These are phyloP conservation scores for Coronaproctus castanopsis DNA, from an alignment of 2,888 invertebrate species.

Conservation along the genomic window DNA sequence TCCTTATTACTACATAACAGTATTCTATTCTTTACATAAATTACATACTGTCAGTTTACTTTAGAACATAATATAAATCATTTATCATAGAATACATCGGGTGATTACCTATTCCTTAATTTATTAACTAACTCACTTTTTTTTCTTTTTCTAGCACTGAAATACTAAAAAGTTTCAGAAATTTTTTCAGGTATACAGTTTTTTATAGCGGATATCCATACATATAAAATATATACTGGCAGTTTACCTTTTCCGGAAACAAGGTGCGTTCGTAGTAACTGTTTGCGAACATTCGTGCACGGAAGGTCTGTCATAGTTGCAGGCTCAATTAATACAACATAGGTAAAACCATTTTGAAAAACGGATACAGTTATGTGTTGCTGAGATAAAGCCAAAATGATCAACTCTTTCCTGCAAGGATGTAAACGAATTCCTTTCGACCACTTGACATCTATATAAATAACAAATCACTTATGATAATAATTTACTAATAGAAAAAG, in stretches of 20 bases:
- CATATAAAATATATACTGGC: too few species aligned
- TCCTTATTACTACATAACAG: too few species aligned
- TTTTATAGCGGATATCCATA: too few species aligned
- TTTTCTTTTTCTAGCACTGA: too few species aligned
- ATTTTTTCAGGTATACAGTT: too few species aligned
- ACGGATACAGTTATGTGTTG: constrained; percentile 29
- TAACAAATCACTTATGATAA: constrained; percentile 31
- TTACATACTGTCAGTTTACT: too few species aligned
- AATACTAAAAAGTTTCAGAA: too few species aligned
- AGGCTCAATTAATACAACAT: constrained; percentile 32
- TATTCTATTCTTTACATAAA: too few species aligned
- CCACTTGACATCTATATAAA: constrained; percentile 30
- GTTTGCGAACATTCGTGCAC: not conserved
- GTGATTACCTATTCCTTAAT: too few species aligned
- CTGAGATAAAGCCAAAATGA: constrained; percentile 20
- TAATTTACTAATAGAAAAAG: constrained; percentile 28
- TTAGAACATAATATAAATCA: too few species aligned
- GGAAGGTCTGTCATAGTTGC: constrained; percentile 40
- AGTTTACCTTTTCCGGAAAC: not conserved
- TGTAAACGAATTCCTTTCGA: constrained; percentile 25
- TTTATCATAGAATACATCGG: too few species aligned
- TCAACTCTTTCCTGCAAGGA: constrained; percentile 18
- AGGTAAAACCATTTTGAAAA: constrained; percentile 31
- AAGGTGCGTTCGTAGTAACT: not conserved
- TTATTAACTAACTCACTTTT: too few species aligned